Percentiles rank a stretch among this genome's conserved stretches.
Conservation (phyloP, 1,140 invertebrate genomes). For the Littorina saxatilis region DNA sequence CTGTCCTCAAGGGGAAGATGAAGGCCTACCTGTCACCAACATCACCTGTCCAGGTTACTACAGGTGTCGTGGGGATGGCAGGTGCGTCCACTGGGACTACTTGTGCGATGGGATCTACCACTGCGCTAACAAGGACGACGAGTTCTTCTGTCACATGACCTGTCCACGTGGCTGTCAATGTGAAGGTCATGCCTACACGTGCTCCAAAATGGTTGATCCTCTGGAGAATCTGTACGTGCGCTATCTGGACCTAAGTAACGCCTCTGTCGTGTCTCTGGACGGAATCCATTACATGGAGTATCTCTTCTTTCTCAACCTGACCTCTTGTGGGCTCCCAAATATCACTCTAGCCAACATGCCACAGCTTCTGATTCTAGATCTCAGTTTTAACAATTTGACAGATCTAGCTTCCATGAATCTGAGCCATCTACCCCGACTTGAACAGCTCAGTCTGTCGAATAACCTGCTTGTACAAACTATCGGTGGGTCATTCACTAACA, state of each 20-base stretch:
- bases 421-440: background rate
- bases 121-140: constrained; percentile 37
- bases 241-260: constrained; percentile 19
- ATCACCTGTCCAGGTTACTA: constrained; percentile 17
- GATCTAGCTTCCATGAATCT: background rate
- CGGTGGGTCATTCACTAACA: too few relatives aligned
- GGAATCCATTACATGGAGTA: background rate
- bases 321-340: background rate
- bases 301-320: constrained; percentile 35
- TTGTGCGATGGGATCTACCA: constrained; percentile 37
- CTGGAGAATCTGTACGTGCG: background rate
- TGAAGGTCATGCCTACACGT: constrained; percentile 22
- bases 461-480: too few relatives aligned
- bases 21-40: background rate
- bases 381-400: constrained; percentile 8
- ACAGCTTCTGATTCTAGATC: constrained; percentile 25
- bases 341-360: background rate
- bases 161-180: constrained; percentile 28
- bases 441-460: background rate
- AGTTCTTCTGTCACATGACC: constrained; percentile 29
- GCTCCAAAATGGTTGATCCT: background rate
- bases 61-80: background rate
- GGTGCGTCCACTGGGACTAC: constrained; percentile 31
- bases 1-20: constrained; percentile 40
- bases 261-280: background rate